phyloP scores from a whole-genome alignment of 2,888 invertebrate genomes.

The Aelia acuminata region DNA sequence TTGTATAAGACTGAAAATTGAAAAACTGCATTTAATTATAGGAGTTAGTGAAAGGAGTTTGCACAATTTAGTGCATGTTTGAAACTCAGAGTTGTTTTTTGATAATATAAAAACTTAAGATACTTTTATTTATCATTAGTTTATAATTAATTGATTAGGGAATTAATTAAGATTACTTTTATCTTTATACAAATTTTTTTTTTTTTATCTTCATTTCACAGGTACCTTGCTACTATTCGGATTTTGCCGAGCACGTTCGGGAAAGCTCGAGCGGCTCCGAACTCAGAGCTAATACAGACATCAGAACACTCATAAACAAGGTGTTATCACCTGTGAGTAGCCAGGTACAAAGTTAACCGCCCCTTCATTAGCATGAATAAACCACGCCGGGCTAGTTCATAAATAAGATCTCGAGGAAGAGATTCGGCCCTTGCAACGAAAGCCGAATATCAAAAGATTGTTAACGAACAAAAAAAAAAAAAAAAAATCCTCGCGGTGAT shows the following conservation, averaged over 20 bases:
- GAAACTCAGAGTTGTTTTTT: no score
- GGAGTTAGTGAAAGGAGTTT: no score
- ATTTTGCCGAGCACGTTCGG: neutral
- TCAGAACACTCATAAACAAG: slow-evolving; percentile 7
- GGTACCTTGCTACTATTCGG: neutral
- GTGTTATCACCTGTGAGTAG: slow-evolving; percentile 27
- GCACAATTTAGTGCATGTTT: no score
- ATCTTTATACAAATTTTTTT: no score
- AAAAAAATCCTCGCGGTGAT: neutral
- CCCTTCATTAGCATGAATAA: slow-evolving; percentile 48
- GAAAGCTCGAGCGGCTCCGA: neutral
- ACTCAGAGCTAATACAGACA: neutral
- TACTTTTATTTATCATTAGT: no score
- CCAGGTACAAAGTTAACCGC: slow-evolving; percentile 9
- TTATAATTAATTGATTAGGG: no score
- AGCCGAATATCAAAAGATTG: slow-evolving; percentile 27
- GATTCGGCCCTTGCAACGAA: slow-evolving; percentile 9
- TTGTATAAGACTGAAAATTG: no score
- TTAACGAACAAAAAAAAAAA: neutral
- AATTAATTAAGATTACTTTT: no score
- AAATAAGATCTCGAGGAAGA: slow-evolving; percentile 24
- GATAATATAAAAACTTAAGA: no score
- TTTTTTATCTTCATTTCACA: neutral
- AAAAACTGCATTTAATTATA: no score
- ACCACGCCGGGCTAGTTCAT: neutral